Base-by-base conservation (phyloP, 1,140 invertebrate genomes). In the Camponotus floridanus region DNA sequence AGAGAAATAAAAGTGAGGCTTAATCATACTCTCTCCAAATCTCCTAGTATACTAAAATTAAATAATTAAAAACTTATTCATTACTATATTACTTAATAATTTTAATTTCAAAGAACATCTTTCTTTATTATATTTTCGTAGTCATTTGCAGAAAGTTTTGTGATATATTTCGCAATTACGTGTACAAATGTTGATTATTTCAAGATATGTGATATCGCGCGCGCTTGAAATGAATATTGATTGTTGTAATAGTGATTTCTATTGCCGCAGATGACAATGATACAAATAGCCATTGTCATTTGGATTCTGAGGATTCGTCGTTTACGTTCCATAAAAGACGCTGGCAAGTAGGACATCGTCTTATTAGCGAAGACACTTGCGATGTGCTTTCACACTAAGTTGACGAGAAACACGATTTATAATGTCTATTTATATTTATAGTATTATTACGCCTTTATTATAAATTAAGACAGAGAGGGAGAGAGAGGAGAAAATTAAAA, bases 341-440 rank as follows among this genome's bases (percentile, higher is more conserved):
- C 57, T 36, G 48, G 65, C 61, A 33, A 88, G 21, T 62, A 57
- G 86, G 62, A 74, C 48, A 11, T 15, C 31, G 83, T 76, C 57
- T 89, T 87, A 57, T 86, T 88, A 81, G 55, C 83, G 51, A 55
- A 67, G 78, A 83, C 36, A 88, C 86, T 89, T 57, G 73, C 55
- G 33, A n/a, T 39, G 21, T 33, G 59, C 71, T 55, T 76, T 76
- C 73, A 42, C 81, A 78, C 9, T 45, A 48, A 57, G 76, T 45
- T 64, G 26, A 26, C 26, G 26, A 26, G 51, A 86, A 65, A 87
- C 83, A 65, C 87, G 76, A 73, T 65, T 76, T 70, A 81, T 59
- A 88, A 79, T 71, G 64, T 5, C 48, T 18, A 26, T 26, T 26
- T 26, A 26, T 26, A 26, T 26, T 26, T 26, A 26, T 26, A 26